Evolutionary conservation across 2,888 invertebrate species (phyloP).

Genomic region (Mellilla xanthometata): DNA sequence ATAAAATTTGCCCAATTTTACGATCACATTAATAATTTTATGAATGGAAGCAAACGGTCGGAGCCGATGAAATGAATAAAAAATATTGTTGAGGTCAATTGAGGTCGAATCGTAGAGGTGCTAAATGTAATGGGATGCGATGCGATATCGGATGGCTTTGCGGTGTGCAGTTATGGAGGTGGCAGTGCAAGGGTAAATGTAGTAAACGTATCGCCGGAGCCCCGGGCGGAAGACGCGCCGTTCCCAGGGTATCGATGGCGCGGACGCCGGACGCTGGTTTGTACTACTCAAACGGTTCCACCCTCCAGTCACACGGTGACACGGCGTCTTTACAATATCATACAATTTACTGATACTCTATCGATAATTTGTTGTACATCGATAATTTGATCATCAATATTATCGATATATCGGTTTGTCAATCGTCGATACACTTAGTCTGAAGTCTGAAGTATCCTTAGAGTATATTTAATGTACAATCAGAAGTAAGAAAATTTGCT

Average conservation of each 20-base stretch:
- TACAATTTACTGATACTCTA: background rate
- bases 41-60: slow-evolving; percentile 79
- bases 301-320: slow-evolving; percentile 25
- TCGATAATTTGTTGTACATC: background rate
- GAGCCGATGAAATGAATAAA: slow-evolving; percentile 73
- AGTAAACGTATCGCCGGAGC: slow-evolving; percentile 39
- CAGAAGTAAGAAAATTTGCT: too few relatives aligned
- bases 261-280: slow-evolving; percentile 68
- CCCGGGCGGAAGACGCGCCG: slow-evolving; percentile 62
- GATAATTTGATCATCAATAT: background rate
- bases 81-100: slow-evolving; percentile 56
- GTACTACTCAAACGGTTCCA: slow-evolving; percentile 36
- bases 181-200: slow-evolving; percentile 46
- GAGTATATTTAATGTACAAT: too few relatives aligned
- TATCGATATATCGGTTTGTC: background rate
- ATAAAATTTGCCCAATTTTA: slow-evolving; percentile 83
- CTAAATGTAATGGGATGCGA: slow-evolving; percentile 55
- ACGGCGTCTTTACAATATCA: slow-evolving; percentile 23
- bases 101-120: slow-evolving; percentile 68
- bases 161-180: slow-evolving; percentile 42
- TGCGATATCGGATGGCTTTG: slow-evolving; percentile 35
- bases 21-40: slow-evolving; percentile 83
- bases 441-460: too few relatives aligned
- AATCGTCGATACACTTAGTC: too few relatives aligned
- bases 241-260: slow-evolving; percentile 80